Conservation (phyloP, 2,113 vertebrate species). For the Phalacrocorax aristotelis region DNA sequence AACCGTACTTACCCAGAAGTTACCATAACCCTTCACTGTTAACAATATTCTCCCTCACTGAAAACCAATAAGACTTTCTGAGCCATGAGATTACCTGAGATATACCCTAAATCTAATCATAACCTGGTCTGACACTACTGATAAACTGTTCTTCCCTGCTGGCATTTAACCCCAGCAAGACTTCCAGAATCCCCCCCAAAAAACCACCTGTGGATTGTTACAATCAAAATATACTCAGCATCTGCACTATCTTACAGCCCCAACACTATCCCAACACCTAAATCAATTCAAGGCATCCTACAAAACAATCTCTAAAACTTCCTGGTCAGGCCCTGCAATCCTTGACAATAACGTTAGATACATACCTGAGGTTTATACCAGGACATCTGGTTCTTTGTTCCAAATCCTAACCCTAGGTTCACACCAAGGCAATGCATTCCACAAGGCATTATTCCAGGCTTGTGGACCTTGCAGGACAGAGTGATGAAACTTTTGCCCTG, state of each 20-base stretch:
- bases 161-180: not conserved
- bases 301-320: not conserved
- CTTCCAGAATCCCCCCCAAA: not conserved
- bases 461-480: not conserved
- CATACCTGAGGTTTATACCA: not conserved
- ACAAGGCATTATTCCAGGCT: not conserved
- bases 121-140: not conserved
- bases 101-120: constrained; percentile 31
- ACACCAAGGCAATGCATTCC: not conserved
- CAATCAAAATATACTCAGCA: not conserved
- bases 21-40: not conserved
- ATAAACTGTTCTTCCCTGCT: not conserved
- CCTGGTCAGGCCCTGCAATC: not conserved
- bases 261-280: not conserved
- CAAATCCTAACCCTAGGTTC: not conserved
- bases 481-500: not conserved
- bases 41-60: not conserved
- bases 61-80: constrained; percentile 25
- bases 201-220: not conserved
- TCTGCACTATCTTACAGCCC: not conserved
- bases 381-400: not conserved
- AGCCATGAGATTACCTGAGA: constrained; percentile 32
- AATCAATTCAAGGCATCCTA: not conserved
- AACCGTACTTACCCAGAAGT: not conserved
- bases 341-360: too few relatives aligned